Evolutionary conservation across 2,113 vertebrate species (phyloP), one percentile per base, ranked within the genome.

Genomic region (Chloebia gouldiae): DNA sequence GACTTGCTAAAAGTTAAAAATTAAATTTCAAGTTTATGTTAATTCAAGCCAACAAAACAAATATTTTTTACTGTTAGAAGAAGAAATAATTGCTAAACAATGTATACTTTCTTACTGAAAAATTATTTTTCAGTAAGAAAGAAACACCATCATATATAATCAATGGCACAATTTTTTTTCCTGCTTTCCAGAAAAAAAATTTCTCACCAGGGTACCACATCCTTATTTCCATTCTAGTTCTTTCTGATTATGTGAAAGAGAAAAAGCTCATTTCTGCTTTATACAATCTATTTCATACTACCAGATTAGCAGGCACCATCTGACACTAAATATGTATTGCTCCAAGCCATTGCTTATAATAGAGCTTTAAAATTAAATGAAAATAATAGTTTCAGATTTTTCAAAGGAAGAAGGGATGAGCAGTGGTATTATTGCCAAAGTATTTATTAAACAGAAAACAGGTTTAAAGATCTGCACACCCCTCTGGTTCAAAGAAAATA

Each of bases 151-250:
- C 6, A 7, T 18, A 50, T 31, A 12, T 24, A 42, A 37, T 25
- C 54, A 31, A 44, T 28, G 17, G 4, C 11, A 69, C 33, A 0
- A 45, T 35, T 87, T 68, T 4, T 4, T 59, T 59, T 22, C n/a
- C 7, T 1, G 0, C 2, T 90, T 7, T n/a, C 8, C 6, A 44
- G 82, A n/a, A 49, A 39, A 20, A 13, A n/a, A n/a, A 23, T 9
- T 5, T 90, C 24, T 75, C 3, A 33, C 15, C 42, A 33, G 19
- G 5, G 2, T 40, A 61, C 12, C 15, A 59, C 28, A 45, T 80
- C 13, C 13, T 82, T 30, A 64, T 63, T 86, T 82, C 20, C 3
- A 27, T 11, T 3, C 5, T 24, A 27, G 1, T 31, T 79, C 30
- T 80, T 50, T 57, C 24, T 44, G 24, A 39, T 42, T 56, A 28